phyloP scores from a whole-genome alignment of 2,888 invertebrate species.

The Balanococcus diminutus region DNA sequence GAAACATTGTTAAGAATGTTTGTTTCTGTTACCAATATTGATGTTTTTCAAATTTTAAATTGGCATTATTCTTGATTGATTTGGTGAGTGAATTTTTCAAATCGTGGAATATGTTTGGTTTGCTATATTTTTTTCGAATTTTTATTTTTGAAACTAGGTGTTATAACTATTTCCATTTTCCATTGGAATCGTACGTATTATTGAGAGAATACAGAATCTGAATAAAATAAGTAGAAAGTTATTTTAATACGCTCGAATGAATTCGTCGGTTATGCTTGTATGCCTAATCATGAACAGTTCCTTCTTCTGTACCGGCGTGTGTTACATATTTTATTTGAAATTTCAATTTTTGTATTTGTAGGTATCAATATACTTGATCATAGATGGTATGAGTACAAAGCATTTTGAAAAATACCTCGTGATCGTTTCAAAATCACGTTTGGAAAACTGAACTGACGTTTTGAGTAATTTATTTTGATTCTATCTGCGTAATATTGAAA shows the following conservation, averaged over 20 bases:
- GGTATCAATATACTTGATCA: no score
- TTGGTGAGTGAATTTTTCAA: neutral
- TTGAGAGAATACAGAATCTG: neutral
- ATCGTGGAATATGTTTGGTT: neutral
- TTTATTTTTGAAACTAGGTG: neutral
- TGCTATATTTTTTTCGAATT: neutral
- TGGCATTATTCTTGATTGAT: neutral
- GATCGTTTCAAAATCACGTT: no score
- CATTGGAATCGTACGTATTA: neutral
- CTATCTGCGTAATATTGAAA: neutral
- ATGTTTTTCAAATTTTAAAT: neutral
- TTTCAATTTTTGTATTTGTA: neutral
- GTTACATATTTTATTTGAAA: neutral
- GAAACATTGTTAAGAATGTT: neutral
- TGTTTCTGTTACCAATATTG: neutral
- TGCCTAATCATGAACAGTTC: constrained; percentile 9
- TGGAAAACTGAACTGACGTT: neutral
- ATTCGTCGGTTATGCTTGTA: constrained; percentile 20
- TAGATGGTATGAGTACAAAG: no score
- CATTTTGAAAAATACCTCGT: no score
- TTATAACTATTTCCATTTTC: no score
- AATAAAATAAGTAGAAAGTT: constrained; percentile 18
- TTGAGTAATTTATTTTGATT: neutral
- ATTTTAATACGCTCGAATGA: constrained; percentile 17
- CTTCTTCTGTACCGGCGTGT: neutral